Base-by-base conservation (phyloP, 2,113 vertebrate species). In the Dicaeum eximium region DNA sequence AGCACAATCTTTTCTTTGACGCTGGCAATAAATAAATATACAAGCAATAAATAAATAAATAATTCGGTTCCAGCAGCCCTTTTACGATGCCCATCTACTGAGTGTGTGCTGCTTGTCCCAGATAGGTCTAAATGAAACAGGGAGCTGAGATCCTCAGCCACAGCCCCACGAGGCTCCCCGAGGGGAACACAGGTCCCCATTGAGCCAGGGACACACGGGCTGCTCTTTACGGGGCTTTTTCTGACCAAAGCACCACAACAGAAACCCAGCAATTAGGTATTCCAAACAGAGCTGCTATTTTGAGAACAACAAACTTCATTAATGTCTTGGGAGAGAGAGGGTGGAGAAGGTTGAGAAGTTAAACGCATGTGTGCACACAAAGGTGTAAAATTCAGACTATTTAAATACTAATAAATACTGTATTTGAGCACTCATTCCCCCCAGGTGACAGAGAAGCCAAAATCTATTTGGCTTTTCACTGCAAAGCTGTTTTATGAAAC, bases 261-360 rank as follows among this genome's bases (percentile, higher is more conserved):
- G 86, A 90, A 91, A 91, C 45, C 65, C 70, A 56, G 80, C 66
- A 80, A 71, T 82, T 87, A 93, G 50, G 16, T 56, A 69, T 85
- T 75, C 83, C 73, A 65, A 84, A 84, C 53, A 91, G 56, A 74
- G 48, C 37, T 31, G 80, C 80, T 95, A 91, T 94, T 96, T 96
- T 87, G 80, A 96, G 93, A 72, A 62, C 25, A 94, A 50, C 30
- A 65, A 89, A 84, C 53, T 91, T 86, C 51, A 86, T 86, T 51
- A 93, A 88, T 66, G 54, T 38, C 42, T 77, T 50, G 10, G 21
- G 9, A 25, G 35, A 5, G 50, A 31, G 44, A 71, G 24, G 24
- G 28, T 50, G 53, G 47, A 20, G 31, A 71, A 13, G 31, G 13
- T 4, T 89, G 84, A 53, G 20, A 67, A 86, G 30, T 42, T 64